Evolutionary conservation across 1,140 invertebrate species (phyloP), one percentile per base, ranked within the genome.

Genomic region (Nixonia krombeini): DNA sequence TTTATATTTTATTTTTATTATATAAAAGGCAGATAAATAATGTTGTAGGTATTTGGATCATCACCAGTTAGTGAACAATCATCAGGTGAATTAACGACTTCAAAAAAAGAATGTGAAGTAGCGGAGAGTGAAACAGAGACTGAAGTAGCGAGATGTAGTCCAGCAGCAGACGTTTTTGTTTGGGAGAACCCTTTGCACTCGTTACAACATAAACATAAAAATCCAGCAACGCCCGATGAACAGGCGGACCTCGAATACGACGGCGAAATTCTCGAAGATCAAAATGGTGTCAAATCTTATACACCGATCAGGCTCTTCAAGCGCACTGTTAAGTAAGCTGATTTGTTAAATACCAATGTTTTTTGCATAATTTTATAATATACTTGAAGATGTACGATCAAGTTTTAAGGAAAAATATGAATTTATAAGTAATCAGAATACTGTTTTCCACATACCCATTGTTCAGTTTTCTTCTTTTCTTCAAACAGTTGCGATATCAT

Each of bases 101-200:
- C 82, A 0, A 85, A 84, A 53, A 72, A 73, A 41, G 79, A 82
- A 12, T 74, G 53, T 25, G 82, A 82, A 35, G 61, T 85, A 21
- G 50, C 52, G 0, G 81, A 83, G 31, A 80, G 75, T 35, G 83
- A 85, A 63, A 78, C 76, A 3, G 83, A 86, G 31, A 82, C 78
- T 0, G 80, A 83, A 75, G 64, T 85, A 12, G 81, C 80, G 0
- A 75, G 78, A 10, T 84, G 78, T 44, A 85, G 82, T 72, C 81
- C 79, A 58, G 61, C 82, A 1, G 73, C 90, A 31, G 90, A 92
- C 65, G 89, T 93, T 13, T 93, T 92, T 75, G 82, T 92, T 10
- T 93, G 91, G 91, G 91, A 92, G 70, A 93, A 93, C 86, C 91
- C 91, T 0, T 75, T 92, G 28, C 89, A 90, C 21, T 70, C 46